A percentile compares a stretch with the other conserved stretches of the same genome.
These are phyloP conservation scores for Pycnonotus jocosus DNA, from an alignment of 2,113 vertebrate species.

Conservation along the genomic window DNA sequence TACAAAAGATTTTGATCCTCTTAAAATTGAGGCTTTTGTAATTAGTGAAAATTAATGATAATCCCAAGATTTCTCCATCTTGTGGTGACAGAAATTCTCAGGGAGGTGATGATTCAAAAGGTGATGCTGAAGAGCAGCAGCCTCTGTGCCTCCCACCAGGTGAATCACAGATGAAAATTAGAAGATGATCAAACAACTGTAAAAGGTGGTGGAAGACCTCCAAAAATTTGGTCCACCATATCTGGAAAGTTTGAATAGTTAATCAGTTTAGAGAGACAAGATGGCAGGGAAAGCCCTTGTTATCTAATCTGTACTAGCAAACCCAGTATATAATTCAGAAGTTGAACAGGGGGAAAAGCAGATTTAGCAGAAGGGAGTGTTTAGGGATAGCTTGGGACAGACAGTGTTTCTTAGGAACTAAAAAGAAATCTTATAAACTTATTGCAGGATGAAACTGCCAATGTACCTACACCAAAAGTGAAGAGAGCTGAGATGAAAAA, in stretches of 20 bases:
- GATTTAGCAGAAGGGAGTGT: not conserved
- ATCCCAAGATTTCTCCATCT: not conserved
- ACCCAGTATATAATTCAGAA: not conserved
- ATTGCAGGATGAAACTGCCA: not conserved
- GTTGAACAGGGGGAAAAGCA: not conserved
- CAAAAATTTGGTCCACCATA: not conserved
- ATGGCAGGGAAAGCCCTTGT: rapidly evolving
- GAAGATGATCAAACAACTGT: not conserved
- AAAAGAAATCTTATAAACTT: not conserved
- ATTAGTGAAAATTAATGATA: not conserved
- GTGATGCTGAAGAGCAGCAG: not conserved
- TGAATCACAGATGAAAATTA: not conserved
- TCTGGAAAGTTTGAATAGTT: not conserved
- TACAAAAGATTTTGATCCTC: not conserved
- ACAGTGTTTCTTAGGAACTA: not conserved
- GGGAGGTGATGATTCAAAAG: not conserved
- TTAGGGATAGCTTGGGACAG: not conserved
- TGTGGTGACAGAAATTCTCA: not conserved
- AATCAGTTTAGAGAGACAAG: not conserved
- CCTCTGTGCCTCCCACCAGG: not conserved
- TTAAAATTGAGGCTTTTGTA: not conserved
- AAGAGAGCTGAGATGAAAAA: not conserved
- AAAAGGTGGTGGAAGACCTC: not conserved
- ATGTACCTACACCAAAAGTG: not conserved
- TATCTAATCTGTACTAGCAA: not conserved